Evolutionary conservation across 2,797 vertebrate species (phyloP).

Genomic region (Phoxinus dragarum): DNA sequence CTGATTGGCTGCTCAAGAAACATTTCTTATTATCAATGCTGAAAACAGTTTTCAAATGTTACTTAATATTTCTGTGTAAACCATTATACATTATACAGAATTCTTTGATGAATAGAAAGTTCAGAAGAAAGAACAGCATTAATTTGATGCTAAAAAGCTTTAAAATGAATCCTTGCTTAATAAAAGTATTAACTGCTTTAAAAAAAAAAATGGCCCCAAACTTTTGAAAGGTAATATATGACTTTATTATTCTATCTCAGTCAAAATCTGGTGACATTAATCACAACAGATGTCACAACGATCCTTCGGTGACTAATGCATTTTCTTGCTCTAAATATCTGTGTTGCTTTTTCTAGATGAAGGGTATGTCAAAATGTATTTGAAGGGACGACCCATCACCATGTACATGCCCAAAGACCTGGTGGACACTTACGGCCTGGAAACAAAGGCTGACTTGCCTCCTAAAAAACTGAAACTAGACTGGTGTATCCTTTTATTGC

Average conservation of each 20-base stretch:
- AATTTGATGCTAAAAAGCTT: background rate
- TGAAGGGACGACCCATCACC: constrained; percentile 96
- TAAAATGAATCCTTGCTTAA: background rate
- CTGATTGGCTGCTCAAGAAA: background rate
- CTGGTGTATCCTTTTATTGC: constrained; percentile 95
- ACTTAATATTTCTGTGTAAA: background rate
- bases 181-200: background rate
- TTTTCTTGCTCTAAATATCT: constrained; percentile 61
- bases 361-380: constrained; percentile 99
- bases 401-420: constrained; percentile 98
- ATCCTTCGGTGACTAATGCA: background rate
- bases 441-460: constrained; percentile 90
- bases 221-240: background rate
- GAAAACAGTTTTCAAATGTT: background rate
- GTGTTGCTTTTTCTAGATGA: constrained; percentile 89
- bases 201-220: background rate
- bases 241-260: background rate
- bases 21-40: background rate
- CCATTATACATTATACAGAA: background rate
- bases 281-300: background rate
- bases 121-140: background rate
- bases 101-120: background rate
- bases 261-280: background rate
- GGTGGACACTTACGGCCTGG: constrained; percentile 92
- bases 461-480: constrained; percentile 94